Conservation (phyloP, 2,797 vertebrate species). For the Choloepus didactylus region DNA sequence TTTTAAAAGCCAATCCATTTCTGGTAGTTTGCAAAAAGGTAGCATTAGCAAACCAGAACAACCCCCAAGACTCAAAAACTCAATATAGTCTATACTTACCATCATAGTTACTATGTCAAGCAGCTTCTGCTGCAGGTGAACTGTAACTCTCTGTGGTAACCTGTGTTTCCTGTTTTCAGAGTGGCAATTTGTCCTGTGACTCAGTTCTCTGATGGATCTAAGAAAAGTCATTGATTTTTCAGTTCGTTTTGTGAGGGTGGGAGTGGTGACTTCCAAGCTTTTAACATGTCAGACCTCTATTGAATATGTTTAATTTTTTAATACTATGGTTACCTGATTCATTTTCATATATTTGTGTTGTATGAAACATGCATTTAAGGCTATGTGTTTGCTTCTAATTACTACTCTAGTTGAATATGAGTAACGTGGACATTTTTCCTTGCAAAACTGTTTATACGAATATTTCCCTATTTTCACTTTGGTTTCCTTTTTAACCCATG, state of each 20-base stretch:
- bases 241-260: too few species aligned
- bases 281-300: background rate
- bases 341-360: background rate
- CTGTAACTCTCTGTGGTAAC: background rate
- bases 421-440: background rate
- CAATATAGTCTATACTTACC: background rate
- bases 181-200: background rate
- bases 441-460: background rate
- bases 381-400: constrained; percentile 16
- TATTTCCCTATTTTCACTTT: background rate
- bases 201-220: background rate
- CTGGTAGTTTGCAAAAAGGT: too few species aligned
- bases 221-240: background rate
- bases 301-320: background rate
- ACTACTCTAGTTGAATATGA: background rate
- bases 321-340: background rate
- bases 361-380: background rate
- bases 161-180: background rate
- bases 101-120: background rate
- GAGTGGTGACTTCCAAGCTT: too few species aligned
- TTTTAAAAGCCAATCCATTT: too few species aligned
- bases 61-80: background rate
- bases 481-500: background rate
- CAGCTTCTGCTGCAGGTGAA: background rate
- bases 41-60: too few species aligned